Evolutionary conservation across 2,888 invertebrate species (phyloP).

Genomic region (Pilophorus perplexus): DNA sequence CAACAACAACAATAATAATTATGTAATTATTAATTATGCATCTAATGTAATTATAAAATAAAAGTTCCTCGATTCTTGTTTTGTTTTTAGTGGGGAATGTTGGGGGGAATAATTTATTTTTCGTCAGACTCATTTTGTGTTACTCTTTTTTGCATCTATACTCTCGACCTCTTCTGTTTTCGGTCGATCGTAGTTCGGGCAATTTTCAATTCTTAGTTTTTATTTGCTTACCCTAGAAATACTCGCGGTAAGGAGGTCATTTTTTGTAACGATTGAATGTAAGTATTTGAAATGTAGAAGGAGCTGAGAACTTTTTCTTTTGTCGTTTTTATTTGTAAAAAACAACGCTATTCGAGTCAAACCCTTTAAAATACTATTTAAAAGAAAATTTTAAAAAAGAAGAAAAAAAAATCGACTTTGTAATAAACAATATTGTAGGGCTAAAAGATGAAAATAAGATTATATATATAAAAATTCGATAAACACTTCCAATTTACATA

Average conservation of each 20-base stretch:
- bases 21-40: constrained; percentile 29
- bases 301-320: too few species aligned
- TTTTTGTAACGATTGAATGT: too few species aligned
- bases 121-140: neutral
- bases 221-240: constrained; percentile 10
- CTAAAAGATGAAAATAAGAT: constrained; percentile 27
- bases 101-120: constrained; percentile 19
- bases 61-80: constrained; percentile 36
- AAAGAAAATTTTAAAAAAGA: constrained; percentile 19
- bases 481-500: constrained; percentile 34
- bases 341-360: constrained; percentile 33
- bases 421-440: constrained; percentile 23
- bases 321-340: constrained; percentile 17
- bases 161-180: neutral
- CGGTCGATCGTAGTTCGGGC: neutral
- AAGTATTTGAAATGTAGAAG: too few species aligned
- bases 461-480: constrained; percentile 32
- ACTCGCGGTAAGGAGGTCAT: constrained; percentile 2
- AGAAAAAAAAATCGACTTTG: constrained; percentile 36
- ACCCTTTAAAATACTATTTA: constrained; percentile 12
- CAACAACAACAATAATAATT: constrained; percentile 1
- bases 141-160: neutral
- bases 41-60: constrained; percentile 34
- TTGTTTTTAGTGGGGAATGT: constrained; percentile 17
- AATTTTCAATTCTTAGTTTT: neutral